phyloP scores from a whole-genome alignment of 2,113 vertebrate genomes.

The Gopherus flavomarginatus region DNA sequence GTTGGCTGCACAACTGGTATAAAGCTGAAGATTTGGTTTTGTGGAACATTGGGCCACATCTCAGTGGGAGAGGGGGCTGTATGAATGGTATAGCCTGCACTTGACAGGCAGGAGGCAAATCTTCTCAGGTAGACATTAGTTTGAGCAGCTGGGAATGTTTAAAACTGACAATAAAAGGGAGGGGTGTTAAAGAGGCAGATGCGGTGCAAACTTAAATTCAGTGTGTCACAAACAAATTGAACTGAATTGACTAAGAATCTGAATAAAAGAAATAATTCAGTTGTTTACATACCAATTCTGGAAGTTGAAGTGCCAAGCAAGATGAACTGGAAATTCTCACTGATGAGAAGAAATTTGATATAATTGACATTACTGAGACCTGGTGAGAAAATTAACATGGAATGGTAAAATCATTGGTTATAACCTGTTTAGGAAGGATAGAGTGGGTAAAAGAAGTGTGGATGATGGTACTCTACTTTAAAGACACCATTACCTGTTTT shows the following conservation, averaged over 20 bases:
- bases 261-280: conserved; percentile 4
- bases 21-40: neutral
- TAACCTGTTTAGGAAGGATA: neutral
- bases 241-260: neutral
- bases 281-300: neutral
- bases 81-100: neutral
- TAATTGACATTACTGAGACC: conserved; percentile 37
- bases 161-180: conserved; percentile 6
- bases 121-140: neutral
- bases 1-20: neutral
- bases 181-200: neutral
- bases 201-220: neutral
- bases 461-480: neutral
- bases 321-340: conserved; percentile 1
- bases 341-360: conserved; percentile 26
- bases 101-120: neutral
- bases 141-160: neutral
- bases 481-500: neutral
- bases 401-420: conserved; percentile 25
- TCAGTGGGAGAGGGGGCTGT: neutral
- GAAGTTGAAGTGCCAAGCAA: neutral
- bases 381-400: neutral
- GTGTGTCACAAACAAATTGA: neutral
- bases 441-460: neutral
- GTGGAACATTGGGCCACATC: neutral